These are phyloP conservation scores for Trachelus iudaicus DNA, from an alignment of 2,888 invertebrate species.

Conservation along the genomic window DNA sequence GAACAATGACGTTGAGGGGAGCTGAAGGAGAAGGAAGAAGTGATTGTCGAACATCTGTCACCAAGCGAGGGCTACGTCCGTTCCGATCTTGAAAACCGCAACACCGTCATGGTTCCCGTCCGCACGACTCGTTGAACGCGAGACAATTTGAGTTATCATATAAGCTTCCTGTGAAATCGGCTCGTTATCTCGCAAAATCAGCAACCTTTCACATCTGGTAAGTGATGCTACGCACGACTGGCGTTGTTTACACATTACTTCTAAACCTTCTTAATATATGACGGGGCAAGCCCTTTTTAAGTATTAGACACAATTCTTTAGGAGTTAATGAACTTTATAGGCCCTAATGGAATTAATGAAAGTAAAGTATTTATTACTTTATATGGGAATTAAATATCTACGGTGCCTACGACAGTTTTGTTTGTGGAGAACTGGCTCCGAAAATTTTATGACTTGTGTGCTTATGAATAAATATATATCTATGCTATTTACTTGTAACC, in stretches of 20 bases:
- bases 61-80: conserved; percentile 49
- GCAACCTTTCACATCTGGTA: conserved; percentile 28
- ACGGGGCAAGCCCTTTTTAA: conserved; percentile 2
- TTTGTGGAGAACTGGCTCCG: background rate
- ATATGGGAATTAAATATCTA: background rate
- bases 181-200: background rate
- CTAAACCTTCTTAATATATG: background rate
- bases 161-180: background rate
- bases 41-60: conserved; percentile 55
- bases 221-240: conserved; percentile 24
- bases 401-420: background rate
- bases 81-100: conserved; percentile 47
- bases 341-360: background rate
- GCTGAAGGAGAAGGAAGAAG: conserved; percentile 38
- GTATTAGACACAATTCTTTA: background rate
- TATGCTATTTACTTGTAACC: background rate
- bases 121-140: conserved; percentile 45
- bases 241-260: conserved; percentile 26
- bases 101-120: conserved; percentile 55
- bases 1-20: conserved; percentile 30
- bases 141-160: conserved; percentile 11
- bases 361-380: background rate
- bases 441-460: background rate
- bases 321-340: background rate
- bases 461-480: background rate